Conservation (phyloP, 2,113 vertebrate species). For the Epinephelus fuscoguttatus region DNA sequence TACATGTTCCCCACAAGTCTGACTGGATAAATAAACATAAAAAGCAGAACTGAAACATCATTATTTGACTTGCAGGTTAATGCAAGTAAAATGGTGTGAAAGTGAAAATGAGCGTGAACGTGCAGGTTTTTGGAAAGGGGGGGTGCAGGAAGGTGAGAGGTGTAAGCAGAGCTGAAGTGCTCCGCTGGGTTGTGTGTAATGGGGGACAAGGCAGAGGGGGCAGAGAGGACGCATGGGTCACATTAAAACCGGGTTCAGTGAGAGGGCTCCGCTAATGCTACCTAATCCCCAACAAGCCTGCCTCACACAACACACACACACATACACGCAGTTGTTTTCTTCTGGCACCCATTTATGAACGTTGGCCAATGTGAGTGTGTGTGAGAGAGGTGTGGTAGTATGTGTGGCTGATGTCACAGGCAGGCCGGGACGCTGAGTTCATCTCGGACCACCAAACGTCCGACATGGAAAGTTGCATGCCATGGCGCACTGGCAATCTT, state of each 20-base stretch:
- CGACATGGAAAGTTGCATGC: constrained; percentile 66
- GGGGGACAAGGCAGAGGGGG: constrained; percentile 53
- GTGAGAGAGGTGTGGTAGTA: constrained; percentile 43
- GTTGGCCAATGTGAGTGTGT: constrained; percentile 21
- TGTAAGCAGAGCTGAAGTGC: constrained; percentile 58
- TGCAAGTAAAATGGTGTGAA: constrained; percentile 14
- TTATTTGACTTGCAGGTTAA: constrained; percentile 19
- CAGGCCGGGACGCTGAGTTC: constrained; percentile 52
- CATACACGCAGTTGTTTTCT: constrained; percentile 24
- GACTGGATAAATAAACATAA: constrained; percentile 34
- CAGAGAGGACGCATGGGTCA: constrained; percentile 67
- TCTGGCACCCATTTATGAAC: constrained; percentile 62
- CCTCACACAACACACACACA: constrained; percentile 37
- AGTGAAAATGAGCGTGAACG: constrained; percentile 37
- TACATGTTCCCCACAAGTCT: background rate
- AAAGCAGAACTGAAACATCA: background rate
- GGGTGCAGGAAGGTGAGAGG: constrained; percentile 35
- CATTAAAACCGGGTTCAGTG: constrained; percentile 79
- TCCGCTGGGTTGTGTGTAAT: constrained; percentile 73
- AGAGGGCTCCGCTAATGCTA: constrained; percentile 72
- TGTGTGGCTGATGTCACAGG: constrained; percentile 67
- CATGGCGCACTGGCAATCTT: constrained; percentile 19
- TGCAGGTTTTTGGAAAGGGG: constrained; percentile 17
- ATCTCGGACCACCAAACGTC: constrained; percentile 49
- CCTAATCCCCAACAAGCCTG: constrained; percentile 69